Evolutionary conservation across 2,888 invertebrate species (phyloP), one percentile per base, ranked within the genome.

Genomic region (Calliopum simillimum): DNA sequence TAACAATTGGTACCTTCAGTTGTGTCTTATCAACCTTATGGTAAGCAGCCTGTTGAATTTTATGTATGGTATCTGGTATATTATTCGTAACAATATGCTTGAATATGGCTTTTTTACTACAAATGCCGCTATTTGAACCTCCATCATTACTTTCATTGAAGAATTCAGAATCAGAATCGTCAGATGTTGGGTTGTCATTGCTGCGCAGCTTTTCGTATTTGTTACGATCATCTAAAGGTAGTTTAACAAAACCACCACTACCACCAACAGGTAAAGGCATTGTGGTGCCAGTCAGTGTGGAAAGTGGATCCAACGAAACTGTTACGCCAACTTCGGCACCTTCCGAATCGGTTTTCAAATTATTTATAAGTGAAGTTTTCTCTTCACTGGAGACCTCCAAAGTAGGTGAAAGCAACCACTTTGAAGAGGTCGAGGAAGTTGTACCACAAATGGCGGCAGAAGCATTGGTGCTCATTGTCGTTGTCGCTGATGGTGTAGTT

Each of bases 131-230:
- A 0, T 71, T 71, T 47, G 65, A 74, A 46, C 71, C 70, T 43
- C 56, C 72, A 68, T 58, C 75, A 71, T 78, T 79, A 69, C 84
- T 83, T 71, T 86, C 86, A 72, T 85, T 84, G 73, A 85, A 86
- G 69, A 80, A 81, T 74, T 87, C 86, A 49, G 88, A 88, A 70
- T 85, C 86, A 55, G 88, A 89, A 78, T 89, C 89, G 76, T 89
- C 89, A 71, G 86, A 89, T 53, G 89, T 90, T 25, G 83, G 82
- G 58, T 88, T 83, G 74, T 91, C 90, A 75, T 89, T 90, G 79
- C 89, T 90, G 2, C 90, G 89, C 59, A 94, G 85, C 82, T 94
- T 93, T 79, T 93, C 93, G 80, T 94, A 94, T 79, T 93, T 93
- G 21, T 92, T 92, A 43, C 93, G 88, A 81, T 93, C 92, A 78